Evolutionary conservation across 2,113 vertebrate genomes (phyloP).

Genomic region (Cephalopterus ornatus): DNA sequence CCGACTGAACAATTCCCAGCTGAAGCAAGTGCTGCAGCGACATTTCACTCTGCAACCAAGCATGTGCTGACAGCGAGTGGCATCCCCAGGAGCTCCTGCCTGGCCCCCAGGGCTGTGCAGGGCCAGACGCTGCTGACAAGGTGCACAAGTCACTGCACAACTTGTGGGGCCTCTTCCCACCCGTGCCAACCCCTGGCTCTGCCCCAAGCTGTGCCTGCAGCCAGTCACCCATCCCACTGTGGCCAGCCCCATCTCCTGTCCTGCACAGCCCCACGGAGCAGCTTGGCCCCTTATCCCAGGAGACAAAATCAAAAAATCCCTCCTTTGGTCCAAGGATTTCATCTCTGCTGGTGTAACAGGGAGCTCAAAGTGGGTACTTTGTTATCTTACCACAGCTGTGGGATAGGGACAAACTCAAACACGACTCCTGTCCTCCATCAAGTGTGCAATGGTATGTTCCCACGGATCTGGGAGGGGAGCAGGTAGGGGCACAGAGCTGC

Average conservation of each 20-base stretch:
- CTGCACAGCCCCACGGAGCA: not conserved
- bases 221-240: not conserved
- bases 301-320: not conserved
- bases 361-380: not conserved
- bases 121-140: not conserved
- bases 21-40: not conserved
- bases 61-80: not conserved
- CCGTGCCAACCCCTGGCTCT: not conserved
- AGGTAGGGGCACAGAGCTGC: not conserved
- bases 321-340: not conserved
- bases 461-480: not conserved
- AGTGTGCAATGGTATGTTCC: fast-evolving
- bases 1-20: not conserved
- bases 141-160: not conserved
- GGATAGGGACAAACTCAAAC: not conserved
- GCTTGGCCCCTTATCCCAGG: not conserved
- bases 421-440: not conserved
- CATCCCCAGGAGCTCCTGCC: not conserved
- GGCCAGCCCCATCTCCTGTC: not conserved
- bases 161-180: not conserved
- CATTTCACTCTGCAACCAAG: slow-evolving; percentile 5
- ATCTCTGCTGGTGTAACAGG: not conserved
- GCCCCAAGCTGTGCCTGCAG: not conserved
- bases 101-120: not conserved
- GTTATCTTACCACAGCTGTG: not conserved